A percentile compares a stretch with the other conserved stretches of the same genome.
Evolutionary conservation across 2,113 vertebrate species (phyloP).

Genomic region (Osmerus mordax): DNA sequence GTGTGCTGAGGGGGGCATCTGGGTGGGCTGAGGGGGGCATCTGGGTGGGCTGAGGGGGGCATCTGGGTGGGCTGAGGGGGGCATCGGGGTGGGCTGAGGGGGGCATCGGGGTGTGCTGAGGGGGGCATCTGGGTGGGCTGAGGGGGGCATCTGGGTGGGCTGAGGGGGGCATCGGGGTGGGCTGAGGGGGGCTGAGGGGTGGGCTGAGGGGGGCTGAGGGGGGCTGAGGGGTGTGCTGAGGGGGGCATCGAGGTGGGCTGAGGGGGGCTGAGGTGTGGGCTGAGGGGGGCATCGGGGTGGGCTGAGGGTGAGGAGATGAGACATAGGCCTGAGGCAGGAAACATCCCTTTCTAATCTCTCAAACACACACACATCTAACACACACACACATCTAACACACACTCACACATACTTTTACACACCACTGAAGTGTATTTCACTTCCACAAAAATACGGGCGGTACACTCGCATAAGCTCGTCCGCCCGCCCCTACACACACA

Average conservation of each 20-base stretch:
- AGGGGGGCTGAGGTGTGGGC: not conserved
- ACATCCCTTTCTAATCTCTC: not conserved
- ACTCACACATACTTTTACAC: not conserved
- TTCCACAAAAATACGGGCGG: constrained; percentile 45
- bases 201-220: too few relatives aligned
- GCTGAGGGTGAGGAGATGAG: constrained; percentile 28
- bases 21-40: not conserved
- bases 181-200: too few relatives aligned
- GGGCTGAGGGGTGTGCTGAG: too few relatives aligned
- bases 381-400: not conserved
- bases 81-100: too few relatives aligned
- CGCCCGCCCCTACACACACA: constrained; percentile 18
- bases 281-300: not conserved
- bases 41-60: too few relatives aligned
- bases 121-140: too few relatives aligned
- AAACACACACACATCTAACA: not conserved
- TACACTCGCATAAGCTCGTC: not conserved
- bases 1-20: not conserved
- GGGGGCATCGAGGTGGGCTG: not conserved
- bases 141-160: too few relatives aligned
- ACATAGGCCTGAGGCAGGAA: not conserved
- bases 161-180: too few relatives aligned
- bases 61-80: too few relatives aligned
- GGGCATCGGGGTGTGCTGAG: too few relatives aligned
- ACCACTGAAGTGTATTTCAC: constrained; percentile 38